These are phyloP conservation scores for Odontocerum albicorne DNA, from an alignment of 2,888 invertebrate genomes.

Conservation along the genomic window DNA sequence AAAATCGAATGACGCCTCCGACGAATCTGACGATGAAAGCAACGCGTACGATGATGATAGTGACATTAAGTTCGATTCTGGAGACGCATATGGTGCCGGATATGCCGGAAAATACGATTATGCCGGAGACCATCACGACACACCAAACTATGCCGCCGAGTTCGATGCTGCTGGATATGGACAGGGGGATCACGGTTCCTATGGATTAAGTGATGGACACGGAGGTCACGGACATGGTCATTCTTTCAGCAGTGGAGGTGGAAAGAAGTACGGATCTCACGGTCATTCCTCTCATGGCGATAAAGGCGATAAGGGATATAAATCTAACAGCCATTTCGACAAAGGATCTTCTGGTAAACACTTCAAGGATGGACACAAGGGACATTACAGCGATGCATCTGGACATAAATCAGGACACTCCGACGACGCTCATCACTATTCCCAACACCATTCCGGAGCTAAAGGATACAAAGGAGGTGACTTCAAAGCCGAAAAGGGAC, in stretches of 20 bases:
- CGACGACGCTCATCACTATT: slow-evolving; percentile 58
- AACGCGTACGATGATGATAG: slow-evolving; percentile 41
- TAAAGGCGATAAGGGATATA: slow-evolving; percentile 60
- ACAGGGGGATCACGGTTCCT: not conserved
- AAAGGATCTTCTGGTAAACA: slow-evolving; percentile 60
- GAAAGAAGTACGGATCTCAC: slow-evolving; percentile 52
- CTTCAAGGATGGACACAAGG: slow-evolving; percentile 56
- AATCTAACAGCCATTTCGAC: slow-evolving; percentile 55
- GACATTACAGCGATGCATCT: slow-evolving; percentile 54
- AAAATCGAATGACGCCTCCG: not conserved
- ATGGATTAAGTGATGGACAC: slow-evolving; percentile 22
- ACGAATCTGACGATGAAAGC: slow-evolving; percentile 29
- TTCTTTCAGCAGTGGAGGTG: slow-evolving; percentile 45
- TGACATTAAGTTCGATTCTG: not conserved
- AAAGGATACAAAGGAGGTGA: slow-evolving; percentile 59
- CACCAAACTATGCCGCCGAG: slow-evolving; percentile 11
- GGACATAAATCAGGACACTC: slow-evolving; percentile 59
- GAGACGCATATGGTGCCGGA: not conserved
- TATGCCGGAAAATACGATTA: not conserved
- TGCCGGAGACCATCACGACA: not conserved
- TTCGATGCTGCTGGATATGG: slow-evolving; percentile 19
- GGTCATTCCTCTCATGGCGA: slow-evolving; percentile 57
- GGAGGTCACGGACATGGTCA: slow-evolving; percentile 19
- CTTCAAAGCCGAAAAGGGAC: slow-evolving; percentile 60
- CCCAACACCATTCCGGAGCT: slow-evolving; percentile 56